phyloP scores from a whole-genome alignment of 2,113 vertebrate genomes.

The Solea senegalensis region DNA sequence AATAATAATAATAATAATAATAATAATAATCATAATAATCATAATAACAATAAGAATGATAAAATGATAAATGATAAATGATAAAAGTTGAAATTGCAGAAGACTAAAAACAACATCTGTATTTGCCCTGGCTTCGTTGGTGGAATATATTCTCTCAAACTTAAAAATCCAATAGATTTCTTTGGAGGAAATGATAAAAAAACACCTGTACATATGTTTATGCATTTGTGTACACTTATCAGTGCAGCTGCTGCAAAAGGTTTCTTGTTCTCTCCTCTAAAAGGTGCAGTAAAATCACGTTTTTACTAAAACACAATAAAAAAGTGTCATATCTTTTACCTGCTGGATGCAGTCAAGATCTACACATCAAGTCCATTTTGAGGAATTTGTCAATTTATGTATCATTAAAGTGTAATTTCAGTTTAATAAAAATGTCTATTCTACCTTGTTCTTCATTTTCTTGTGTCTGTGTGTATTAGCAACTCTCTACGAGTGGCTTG shows the following conservation, averaged over 20 bases:
- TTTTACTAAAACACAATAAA: constrained; percentile 8
- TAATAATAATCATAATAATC: too few species aligned
- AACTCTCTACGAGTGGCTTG: constrained; percentile 24
- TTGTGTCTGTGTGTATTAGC: background rate
- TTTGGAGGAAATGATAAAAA: constrained; percentile 13
- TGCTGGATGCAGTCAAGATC: background rate
- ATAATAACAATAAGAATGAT: too few species aligned
- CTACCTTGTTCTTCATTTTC: constrained; percentile 17
- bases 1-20: too few species aligned
- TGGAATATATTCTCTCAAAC: background rate
- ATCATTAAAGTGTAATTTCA: constrained; percentile 6
- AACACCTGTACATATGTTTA: background rate
- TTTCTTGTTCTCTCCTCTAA: background rate
- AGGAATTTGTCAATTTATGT: background rate
- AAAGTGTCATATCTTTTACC: background rate
- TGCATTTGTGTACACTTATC: constrained; percentile 5
- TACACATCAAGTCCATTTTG: background rate
- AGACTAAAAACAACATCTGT: background rate
- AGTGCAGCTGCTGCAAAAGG: constrained; percentile 9
- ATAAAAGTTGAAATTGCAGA: background rate
- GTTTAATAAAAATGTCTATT: background rate
- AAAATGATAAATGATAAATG: background rate
- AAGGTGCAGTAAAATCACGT: constrained; percentile 7
- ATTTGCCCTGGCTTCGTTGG: background rate
- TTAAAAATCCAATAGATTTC: constrained; percentile 6